These are phyloP conservation scores for Pectinophora gossypiella DNA, from an alignment of 1,140 invertebrate species.

Conservation along the genomic window DNA sequence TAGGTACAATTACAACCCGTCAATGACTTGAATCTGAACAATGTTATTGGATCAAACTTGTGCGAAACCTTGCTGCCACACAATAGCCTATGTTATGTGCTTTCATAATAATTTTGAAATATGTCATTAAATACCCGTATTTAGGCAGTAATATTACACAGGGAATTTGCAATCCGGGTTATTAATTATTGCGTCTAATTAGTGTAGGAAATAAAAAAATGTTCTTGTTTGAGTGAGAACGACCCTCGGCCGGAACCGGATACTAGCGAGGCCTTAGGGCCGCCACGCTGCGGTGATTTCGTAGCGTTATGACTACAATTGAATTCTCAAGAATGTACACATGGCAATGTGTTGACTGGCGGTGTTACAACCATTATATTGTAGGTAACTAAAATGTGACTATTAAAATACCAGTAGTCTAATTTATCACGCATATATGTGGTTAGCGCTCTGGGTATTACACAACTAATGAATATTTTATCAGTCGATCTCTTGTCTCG, in stretches of 20 bases:
- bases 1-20: too few species aligned
- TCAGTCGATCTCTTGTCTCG: too few species aligned
- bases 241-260: constrained; percentile 56
- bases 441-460: too few species aligned
- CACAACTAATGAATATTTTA: too few species aligned
- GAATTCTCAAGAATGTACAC: background rate
- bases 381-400: too few species aligned
- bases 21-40: too few species aligned
- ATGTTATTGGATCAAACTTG: background rate
- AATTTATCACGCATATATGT: too few species aligned
- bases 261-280: constrained; percentile 42
- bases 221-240: constrained; percentile 53
- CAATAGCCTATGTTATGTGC: background rate
- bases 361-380: too few species aligned
- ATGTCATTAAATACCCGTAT: background rate
- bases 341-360: too few species aligned
- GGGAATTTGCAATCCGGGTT: background rate
- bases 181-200: constrained; percentile 9
- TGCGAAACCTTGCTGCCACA: background rate
- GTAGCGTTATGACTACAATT: background rate
- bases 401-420: too few species aligned
- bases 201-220: constrained; percentile 21
- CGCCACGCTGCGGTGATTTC: constrained; percentile 23
- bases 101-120: background rate
- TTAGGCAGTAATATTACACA: background rate